Percentiles rank a stretch among this genome's conserved stretches.
Evolutionary conservation across 2,797 vertebrate genomes (phyloP).

Genomic region (Falco columbarius): DNA sequence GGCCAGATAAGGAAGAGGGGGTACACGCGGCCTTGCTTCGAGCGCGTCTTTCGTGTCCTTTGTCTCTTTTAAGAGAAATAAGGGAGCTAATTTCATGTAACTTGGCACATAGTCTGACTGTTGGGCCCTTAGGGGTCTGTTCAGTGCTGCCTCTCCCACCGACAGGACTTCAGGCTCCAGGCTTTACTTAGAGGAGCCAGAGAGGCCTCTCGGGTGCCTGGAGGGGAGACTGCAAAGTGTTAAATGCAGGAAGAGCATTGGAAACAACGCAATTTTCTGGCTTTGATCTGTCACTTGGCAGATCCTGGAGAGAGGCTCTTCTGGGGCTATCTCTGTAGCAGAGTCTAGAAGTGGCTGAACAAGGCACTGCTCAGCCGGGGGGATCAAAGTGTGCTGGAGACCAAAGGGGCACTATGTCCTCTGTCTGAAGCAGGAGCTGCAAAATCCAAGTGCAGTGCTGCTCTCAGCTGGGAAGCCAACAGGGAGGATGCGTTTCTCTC

Average conservation of each 20-base stretch:
- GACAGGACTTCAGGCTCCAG: not conserved
- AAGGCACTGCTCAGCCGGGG: not conserved
- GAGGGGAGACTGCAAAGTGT: not conserved
- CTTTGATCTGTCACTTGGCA: conserved; percentile 57
- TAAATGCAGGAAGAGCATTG: not conserved
- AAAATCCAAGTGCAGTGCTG: not conserved
- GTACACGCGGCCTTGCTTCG: not conserved
- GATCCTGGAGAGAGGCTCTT: conserved; percentile 12
- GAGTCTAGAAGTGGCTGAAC: conserved; percentile 4
- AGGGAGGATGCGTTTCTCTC: not conserved
- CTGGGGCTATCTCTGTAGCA: conserved; percentile 8
- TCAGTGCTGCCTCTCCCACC: not conserved
- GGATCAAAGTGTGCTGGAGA: not conserved
- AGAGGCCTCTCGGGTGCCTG: not conserved
- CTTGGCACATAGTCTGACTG: not conserved
- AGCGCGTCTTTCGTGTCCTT: not conserved
- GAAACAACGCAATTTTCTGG: conserved; percentile 36
- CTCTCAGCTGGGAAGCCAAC: not conserved
- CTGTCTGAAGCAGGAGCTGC: not conserved
- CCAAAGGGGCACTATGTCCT: not conserved
- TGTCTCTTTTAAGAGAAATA: conserved; percentile 22
- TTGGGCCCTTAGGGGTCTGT: not conserved
- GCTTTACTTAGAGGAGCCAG: not conserved
- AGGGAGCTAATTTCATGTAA: not conserved
- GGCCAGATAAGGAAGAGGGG: not conserved